Evolutionary conservation across 2,797 vertebrate species (phyloP).

Genomic region (Perdix hodgsoniae): DNA sequence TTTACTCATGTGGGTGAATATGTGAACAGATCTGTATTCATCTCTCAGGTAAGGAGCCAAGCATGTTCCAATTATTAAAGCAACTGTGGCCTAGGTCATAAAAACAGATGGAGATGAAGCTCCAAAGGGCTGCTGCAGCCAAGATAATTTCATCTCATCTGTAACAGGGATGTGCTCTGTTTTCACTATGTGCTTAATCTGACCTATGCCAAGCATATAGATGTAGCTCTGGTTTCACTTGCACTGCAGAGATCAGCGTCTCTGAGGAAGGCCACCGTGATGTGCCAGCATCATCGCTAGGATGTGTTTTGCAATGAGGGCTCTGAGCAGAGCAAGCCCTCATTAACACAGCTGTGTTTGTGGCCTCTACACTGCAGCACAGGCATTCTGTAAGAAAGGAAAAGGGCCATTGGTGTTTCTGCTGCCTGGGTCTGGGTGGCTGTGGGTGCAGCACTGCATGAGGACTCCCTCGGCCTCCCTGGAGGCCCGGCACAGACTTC

Average conservation of each 20-base stretch:
- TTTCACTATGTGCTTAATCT: background rate
- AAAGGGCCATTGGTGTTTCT: background rate
- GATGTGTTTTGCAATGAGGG: background rate
- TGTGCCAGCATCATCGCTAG: background rate
- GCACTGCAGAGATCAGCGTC: background rate
- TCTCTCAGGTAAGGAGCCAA: constrained; percentile 1
- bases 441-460: background rate
- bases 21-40: background rate
- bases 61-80: constrained; percentile 13
- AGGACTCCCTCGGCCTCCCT: background rate
- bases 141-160: background rate
- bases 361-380: background rate
- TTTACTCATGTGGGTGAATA: background rate
- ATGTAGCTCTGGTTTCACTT: background rate
- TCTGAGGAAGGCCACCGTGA: background rate
- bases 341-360: background rate
- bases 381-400: background rate
- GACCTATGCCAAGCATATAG: background rate
- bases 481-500: background rate
- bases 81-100: constrained; percentile 8
- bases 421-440: background rate
- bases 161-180: background rate
- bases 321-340: background rate
- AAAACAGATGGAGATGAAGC: constrained; percentile 31
- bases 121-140: constrained; percentile 16